Percentiles rank a stretch among this genome's conserved stretches.
These are phyloP conservation scores for Drosophila anomalata DNA, from an alignment of 2,888 invertebrate species.

Conservation along the genomic window DNA sequence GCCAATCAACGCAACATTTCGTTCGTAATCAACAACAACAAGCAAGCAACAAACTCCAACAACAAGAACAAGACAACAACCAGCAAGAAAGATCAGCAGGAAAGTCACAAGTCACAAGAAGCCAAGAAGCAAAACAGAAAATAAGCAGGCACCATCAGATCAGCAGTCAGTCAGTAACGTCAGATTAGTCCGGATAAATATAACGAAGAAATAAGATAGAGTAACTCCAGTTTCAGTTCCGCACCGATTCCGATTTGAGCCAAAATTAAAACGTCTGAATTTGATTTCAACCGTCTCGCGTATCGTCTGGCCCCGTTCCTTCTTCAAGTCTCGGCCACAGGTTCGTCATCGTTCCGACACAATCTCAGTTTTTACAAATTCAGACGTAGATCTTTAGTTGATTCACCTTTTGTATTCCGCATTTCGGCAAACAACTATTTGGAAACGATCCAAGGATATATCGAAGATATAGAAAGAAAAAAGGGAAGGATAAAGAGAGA, in stretches of 20 bases:
- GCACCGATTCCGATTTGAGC: constrained; percentile 75
- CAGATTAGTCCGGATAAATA: constrained; percentile 33
- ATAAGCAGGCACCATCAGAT: constrained; percentile 56
- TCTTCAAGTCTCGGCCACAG: constrained; percentile 69
- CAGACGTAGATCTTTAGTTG: constrained; percentile 78
- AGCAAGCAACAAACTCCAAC: constrained; percentile 47
- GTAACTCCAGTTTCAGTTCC: constrained; percentile 57
- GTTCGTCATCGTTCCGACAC: constrained; percentile 64
- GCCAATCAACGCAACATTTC: constrained; percentile 62
- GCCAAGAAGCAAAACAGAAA: constrained; percentile 38
- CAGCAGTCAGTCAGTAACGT: constrained; percentile 49
- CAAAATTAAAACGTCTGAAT: constrained; percentile 81
- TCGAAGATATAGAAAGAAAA: constrained; percentile 1
- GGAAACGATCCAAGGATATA: constrained; percentile 39
- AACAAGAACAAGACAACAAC: constrained; percentile 44
- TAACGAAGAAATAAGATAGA: constrained; percentile 32
- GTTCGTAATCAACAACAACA: constrained; percentile 64
- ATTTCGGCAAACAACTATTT: constrained; percentile 66
- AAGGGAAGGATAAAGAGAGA: constrained; percentile 12
- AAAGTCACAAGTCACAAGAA: constrained; percentile 4
- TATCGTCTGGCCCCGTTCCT: constrained; percentile 45
- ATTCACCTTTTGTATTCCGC: constrained; percentile 56
- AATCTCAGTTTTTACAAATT: constrained; percentile 73
- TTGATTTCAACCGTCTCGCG: constrained; percentile 66
- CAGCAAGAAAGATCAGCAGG: constrained; percentile 33